Percentiles rank a stretch among this genome's conserved stretches.
These are phyloP conservation scores for Drosophila melanogaster DNA, from an alignment of 1,140 invertebrate species.

Conservation along the genomic window Release_6_plus_ISO1_MT NT_037436.4:19216001-19216500, in stretches of 20 bases:
- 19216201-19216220: constrained; percentile 36
- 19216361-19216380: constrained; percentile 32
- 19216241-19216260: constrained; percentile 9
- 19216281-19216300: constrained; percentile 54
- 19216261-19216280: background rate
- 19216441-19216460: constrained; percentile 63
- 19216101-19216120: constrained; percentile 54
- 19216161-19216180: constrained; percentile 60
- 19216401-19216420: constrained; percentile 30
- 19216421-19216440: constrained; percentile 63
- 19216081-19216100: constrained; percentile 49
- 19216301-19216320: constrained; percentile 61
- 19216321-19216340: constrained; percentile 48
- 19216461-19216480: constrained; percentile 68
- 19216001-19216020: background rate
- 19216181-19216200: constrained; percentile 37
- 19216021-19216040: constrained; percentile 39
- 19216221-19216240: constrained; percentile 50
- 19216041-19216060: constrained; percentile 15
- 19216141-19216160: constrained; percentile 65
- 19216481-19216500: constrained; percentile 58
- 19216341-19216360: constrained; percentile 19
- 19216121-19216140: constrained; percentile 60
- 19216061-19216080: constrained; percentile 43
- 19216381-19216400: constrained; percentile 7